Base-by-base conservation (phyloP, 2,888 invertebrate genomes). In the Anthoptus insignis region DNA sequence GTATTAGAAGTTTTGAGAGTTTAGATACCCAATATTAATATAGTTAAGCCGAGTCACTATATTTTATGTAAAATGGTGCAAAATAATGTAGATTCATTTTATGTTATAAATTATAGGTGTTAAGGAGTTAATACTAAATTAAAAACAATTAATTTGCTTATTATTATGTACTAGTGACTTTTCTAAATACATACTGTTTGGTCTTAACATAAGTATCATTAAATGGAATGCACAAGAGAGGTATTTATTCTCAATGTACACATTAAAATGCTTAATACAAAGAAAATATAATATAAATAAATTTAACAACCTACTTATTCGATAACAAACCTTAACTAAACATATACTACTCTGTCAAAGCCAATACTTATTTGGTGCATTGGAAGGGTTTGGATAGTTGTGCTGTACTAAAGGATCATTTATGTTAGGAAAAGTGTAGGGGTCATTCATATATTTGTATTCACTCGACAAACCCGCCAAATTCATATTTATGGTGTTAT, bases 401-500 rank as follows among this genome's bases (percentile, higher is more conserved):
- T 93, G 93, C 70, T 93, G 93, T 59, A 83, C 82, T 13, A 93
- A 80, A 27, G 93, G 89, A 69, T 93, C 93, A 37, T 85, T 67
- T 61, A 93, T 88, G 69, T 88, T 93, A 1, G 93, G 86, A 68
- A 93, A 93, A 1, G 91, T 80, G 74, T 93, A 93, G 1, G 93
- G 92, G 73, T 93, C 93, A 64, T 92, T 90, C 87, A 93, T 93
- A 70, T 93, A 93, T 70, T 93, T 93, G 68, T 93, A 93, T 72
- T 93, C 93, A 76, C 89, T 90, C 11, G 93, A 87, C 29, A 93
- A 75, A 3, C 93, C 91, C 27, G 89, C 83, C 24, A 93, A 79
- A 72, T 91, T 91, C 92, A 93, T 93, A 67, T 93, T 93, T 42
- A 93, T 76, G 13, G 93, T 87, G 71, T 88, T 90, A 63, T 93